Percentiles rank a stretch among this genome's conserved stretches.
Evolutionary conservation across 2,888 invertebrate species (phyloP).

Genomic region (Euspilapteryx auroguttella): DNA sequence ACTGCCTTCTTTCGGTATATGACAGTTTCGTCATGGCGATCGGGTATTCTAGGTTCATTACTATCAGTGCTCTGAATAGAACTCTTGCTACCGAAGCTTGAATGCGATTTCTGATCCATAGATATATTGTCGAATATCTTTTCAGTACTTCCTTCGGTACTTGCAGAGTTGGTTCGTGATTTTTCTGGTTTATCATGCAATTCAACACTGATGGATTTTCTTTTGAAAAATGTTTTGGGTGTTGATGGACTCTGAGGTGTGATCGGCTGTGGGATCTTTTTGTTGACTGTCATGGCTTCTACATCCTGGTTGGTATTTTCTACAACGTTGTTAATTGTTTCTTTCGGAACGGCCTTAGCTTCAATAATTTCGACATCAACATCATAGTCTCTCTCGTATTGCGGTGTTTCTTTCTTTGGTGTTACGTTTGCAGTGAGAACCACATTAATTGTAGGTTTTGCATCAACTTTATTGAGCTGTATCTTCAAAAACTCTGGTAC

Average conservation of each 20-base stretch:
- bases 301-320: slow-evolving; percentile 13
- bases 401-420: slow-evolving; percentile 49
- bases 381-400: slow-evolving; percentile 27
- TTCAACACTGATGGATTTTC: slow-evolving; percentile 59
- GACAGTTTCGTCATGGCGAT: slow-evolving; percentile 47
- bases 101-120: slow-evolving; percentile 46
- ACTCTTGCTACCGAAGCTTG: slow-evolving; percentile 51
- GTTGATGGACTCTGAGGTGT: slow-evolving; percentile 34
- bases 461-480: slow-evolving; percentile 71
- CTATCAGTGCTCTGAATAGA: slow-evolving; percentile 50
- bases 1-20: slow-evolving; percentile 61
- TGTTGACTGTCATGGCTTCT: slow-evolving; percentile 21
- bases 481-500: slow-evolving; percentile 72
- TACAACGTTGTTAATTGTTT: no score
- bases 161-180: slow-evolving; percentile 34
- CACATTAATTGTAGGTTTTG: slow-evolving; percentile 63
- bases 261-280: slow-evolving; percentile 2
- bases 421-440: slow-evolving; percentile 65
- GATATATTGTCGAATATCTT: slow-evolving; percentile 48
- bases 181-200: slow-evolving; percentile 44
- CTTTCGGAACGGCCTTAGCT: no score
- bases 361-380: slow-evolving; percentile 21
- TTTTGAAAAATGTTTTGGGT: slow-evolving; percentile 52
- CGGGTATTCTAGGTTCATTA: slow-evolving; percentile 35
- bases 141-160: slow-evolving; percentile 44